Evolutionary conservation across 2,888 invertebrate genomes (phyloP).

Genomic region (Drosophila putrida): DNA sequence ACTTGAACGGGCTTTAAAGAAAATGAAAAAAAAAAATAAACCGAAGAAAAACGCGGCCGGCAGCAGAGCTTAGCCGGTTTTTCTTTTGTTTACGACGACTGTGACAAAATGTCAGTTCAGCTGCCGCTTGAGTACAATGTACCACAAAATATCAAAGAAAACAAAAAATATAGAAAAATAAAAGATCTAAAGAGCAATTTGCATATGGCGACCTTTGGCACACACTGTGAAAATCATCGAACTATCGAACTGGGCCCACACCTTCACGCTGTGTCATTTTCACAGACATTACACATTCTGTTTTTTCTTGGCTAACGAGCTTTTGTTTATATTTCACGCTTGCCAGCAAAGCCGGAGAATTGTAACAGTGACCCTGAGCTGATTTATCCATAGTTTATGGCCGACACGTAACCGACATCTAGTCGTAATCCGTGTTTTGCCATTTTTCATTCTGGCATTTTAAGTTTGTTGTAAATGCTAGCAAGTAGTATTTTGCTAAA

Average conservation of each 20-base stretch:
- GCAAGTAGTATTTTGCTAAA: constrained; percentile 39
- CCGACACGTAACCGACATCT: constrained; percentile 47
- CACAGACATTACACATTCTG: constrained; percentile 50
- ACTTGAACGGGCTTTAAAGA: constrained; percentile 52
- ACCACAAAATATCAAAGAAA: constrained; percentile 16
- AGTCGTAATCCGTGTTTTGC: constrained; percentile 22
- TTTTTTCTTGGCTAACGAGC: constrained; percentile 55
- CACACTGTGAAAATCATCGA: constrained; percentile 27
- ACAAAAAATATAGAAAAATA: constrained; percentile 10
- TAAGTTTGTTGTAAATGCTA: constrained; percentile 31
- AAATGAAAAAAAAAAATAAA: constrained; percentile 1
- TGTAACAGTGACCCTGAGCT: constrained; percentile 65
- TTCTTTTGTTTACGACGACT: constrained; percentile 25
- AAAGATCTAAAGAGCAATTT: constrained; percentile 55
- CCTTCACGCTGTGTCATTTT: constrained; percentile 45
- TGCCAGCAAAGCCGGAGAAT: constrained; percentile 23
- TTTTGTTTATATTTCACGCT: constrained; percentile 47
- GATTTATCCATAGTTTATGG: constrained; percentile 64
- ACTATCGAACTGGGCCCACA: constrained; percentile 32
- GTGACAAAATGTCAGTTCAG: constrained; percentile 49
- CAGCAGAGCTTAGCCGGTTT: constrained; percentile 57
- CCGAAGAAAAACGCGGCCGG: constrained; percentile 45
- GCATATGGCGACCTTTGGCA: constrained; percentile 68
- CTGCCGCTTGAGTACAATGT: constrained; percentile 28
- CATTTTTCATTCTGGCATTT: constrained; percentile 35